Conservation (phyloP, 1,140 invertebrate genomes). For the Apocrypta bakeri region DNA sequence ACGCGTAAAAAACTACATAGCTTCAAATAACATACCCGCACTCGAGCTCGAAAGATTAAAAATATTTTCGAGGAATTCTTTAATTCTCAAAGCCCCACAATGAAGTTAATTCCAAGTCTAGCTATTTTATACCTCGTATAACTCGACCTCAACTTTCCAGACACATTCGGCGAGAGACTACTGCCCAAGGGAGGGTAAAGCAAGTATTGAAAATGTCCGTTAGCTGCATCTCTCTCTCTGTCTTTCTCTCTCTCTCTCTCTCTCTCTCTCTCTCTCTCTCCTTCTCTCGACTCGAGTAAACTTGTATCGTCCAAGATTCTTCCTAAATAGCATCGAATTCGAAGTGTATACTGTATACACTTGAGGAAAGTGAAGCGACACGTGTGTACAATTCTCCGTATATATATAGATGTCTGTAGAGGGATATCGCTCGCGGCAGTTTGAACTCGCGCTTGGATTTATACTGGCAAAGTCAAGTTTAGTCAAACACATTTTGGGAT, state of each 20-base stretch:
- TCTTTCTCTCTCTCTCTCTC: too few relatives aligned
- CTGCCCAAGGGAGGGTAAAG: neutral
- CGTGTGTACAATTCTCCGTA: too few relatives aligned
- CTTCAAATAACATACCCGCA: neutral
- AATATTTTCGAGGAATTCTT: neutral
- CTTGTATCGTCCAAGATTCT: slow-evolving; percentile 5
- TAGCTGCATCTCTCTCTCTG: neutral
- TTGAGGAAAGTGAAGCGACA: too few relatives aligned
- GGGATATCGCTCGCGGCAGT: neutral
- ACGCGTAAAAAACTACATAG: neutral
- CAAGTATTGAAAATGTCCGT: slow-evolving; percentile 36
- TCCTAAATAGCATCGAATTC: neutral
- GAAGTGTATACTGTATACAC: neutral
- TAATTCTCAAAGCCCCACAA: neutral
- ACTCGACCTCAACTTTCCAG: slow-evolving; percentile 17
- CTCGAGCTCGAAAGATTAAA: neutral
- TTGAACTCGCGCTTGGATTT: neutral
- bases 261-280: neutral
- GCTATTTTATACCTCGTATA: neutral
- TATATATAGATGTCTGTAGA: too few relatives aligned
- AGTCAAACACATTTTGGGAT: slow-evolving; percentile 38
- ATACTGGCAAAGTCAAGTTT: slow-evolving; percentile 20
- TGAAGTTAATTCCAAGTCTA: slow-evolving; percentile 11
- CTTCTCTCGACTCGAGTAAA: neutral
- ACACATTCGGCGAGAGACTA: neutral